Base-by-base conservation (phyloP, 2,888 invertebrate species). In the Diaphora mendica region DNA sequence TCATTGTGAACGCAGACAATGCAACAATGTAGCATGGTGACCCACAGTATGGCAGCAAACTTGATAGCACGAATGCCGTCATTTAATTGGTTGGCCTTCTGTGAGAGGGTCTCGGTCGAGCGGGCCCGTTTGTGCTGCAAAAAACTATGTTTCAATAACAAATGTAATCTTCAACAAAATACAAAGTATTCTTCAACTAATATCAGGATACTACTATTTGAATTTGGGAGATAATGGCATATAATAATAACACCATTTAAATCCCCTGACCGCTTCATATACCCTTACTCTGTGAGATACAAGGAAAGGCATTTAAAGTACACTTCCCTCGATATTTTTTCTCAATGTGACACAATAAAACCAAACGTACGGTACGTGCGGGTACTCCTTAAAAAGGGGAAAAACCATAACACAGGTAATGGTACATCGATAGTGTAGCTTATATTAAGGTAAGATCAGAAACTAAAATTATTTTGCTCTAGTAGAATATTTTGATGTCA, bases 311-410 rank as follows among this genome's bases (percentile, higher is more conserved):
- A 55, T 55, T 55, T 55, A 55, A 55, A n/a, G 55, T 51, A 55
- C n/a, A n/a, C 55, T 55, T n/a, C 55, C n/a, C n/a, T 55, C 23
- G 55, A n/a, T n/a, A 55, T 55, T n/a, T 23, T 23, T 9, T 5
- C 44, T 44, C 44, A n/a, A 55, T 55, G 55, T 55, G 55, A 11
- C 55, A n/a, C 55, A 11, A 55, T 55, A 55, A 55, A 55, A 55
- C 55, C 55, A 55, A 55, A 55, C 55, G 55, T 55, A 55, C n/a
- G 13, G 55, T 55, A 55, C 55, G 55, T 55, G 55, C n/a, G n/a
- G 13, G 9, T n/a, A 55, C 55, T n/a, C 11, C n/a, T n/a, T 55
- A 26, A n/a, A 55, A 11, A 55, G n/a, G n/a, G 55, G 23, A 55
- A n/a, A n/a, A 55, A 9, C 55, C n/a, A 3, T n/a, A 11, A 55